phyloP scores from a whole-genome alignment of 2,888 invertebrate species.

The Gymnocheta viridis region DNA sequence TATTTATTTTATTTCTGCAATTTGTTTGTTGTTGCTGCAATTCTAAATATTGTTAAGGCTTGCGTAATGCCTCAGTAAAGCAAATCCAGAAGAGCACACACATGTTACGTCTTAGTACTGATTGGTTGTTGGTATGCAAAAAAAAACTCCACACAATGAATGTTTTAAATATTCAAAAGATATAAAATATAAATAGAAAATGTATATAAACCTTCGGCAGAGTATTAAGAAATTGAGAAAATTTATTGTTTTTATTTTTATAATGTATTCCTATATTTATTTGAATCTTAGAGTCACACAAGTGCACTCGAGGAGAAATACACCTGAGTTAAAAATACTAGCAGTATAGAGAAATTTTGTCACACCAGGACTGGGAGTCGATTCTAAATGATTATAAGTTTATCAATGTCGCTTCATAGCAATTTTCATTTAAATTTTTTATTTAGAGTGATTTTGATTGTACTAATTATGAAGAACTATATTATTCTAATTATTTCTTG shows the following conservation, averaged over 20 bases:
- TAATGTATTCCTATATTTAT: conserved; percentile 9
- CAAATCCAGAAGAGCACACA: neutral
- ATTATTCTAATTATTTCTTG: no score
- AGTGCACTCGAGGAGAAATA: no score
- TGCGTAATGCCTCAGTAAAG: conserved; percentile 18
- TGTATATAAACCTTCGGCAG: neutral
- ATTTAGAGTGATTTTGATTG: no score
- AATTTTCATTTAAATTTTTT: no score
- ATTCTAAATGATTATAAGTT: no score
- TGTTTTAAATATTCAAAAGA: conserved; percentile 8
- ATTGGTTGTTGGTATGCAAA: conserved; percentile 9
- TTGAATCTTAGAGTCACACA: conserved; percentile 30
- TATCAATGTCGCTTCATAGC: no score
- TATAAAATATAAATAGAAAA: neutral
- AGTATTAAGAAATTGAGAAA: conserved; percentile 25
- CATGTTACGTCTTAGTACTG: neutral
- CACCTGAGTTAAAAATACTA: no score
- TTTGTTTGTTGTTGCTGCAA: neutral
- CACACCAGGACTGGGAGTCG: no score
- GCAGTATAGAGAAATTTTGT: no score
- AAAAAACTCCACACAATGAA: neutral
- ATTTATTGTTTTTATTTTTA: conserved; percentile 31
- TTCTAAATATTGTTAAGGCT: conserved; percentile 23
- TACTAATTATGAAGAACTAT: no score
- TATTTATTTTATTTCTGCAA: conserved; percentile 6